Evolutionary conservation across 2,888 invertebrate genomes (phyloP), one percentile per base, ranked within the genome.

Genomic region (Drymonia ruficornis): DNA sequence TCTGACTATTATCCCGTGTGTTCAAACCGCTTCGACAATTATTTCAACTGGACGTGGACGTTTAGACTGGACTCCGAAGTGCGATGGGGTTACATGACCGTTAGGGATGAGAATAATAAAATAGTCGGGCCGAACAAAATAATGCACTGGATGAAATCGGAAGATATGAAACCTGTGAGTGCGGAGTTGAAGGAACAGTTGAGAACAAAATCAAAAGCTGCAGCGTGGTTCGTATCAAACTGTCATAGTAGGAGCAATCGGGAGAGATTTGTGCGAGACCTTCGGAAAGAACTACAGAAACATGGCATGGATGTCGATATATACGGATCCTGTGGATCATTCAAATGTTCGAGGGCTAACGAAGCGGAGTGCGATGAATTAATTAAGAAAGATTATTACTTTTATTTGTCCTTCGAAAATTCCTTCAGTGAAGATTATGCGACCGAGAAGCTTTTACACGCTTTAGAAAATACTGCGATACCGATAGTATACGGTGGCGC

Each of bases 401-500:
- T 87, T 59, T 88, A 86, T 57, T 65, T 86, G 16, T 72, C 85
- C 0, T 81, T 84, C 56, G 86, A 86, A 53, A 84, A 86, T 55
- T 76, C 79, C 8, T 74, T 78, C 42, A 62, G 72, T 51, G 71
- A 80, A 55, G 81, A 86, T 62, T 87, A 86, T 52, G 83, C 81
- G 3, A 86, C 87, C 12, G 86, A 85, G 61, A 86, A 86, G 57
- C 56, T 84, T 34, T 44, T 84, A 46, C 70, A 60, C 56, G 83
- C 86, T 2, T 72, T 83, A 53, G 70, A 83, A 34, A 72, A 87
- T 80, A 89, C 94, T 68, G 91, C 94, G 12, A 83, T 96, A 6
- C 95, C 96, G 0, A 93, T 96, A 23, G 95, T 95, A 2, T 95
- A 93, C 83, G 95, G 96, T 12, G 94, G 93, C 16, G 94, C 94